Conservation (phyloP, 2,113 vertebrate species). For the Odocoileus hemionus region DNA sequence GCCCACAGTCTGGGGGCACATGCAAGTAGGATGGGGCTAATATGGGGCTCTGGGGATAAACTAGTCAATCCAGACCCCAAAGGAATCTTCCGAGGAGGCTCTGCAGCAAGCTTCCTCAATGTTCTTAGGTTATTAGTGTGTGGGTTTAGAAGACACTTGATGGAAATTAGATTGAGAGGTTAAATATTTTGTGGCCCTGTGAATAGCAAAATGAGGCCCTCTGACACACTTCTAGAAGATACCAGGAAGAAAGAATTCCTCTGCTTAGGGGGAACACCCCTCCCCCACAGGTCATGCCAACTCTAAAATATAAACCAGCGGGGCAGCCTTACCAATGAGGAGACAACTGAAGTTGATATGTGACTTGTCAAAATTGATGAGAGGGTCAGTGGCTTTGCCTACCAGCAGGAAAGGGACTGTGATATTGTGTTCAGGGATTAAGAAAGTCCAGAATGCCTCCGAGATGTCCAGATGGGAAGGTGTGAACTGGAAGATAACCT, state of each 20-base stretch:
- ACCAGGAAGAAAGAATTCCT: background rate
- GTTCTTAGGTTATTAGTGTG: background rate
- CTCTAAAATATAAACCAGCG: background rate
- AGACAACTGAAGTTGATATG: constrained; percentile 85
- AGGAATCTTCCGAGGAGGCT: background rate
- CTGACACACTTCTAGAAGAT: background rate
- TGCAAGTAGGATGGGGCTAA: background rate
- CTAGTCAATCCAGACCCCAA: background rate
- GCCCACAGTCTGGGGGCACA: background rate
- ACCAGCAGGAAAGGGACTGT: constrained; percentile 89
- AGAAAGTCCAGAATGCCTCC: constrained; percentile 91
- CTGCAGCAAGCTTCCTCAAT: background rate
- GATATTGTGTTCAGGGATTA: constrained; percentile 82
- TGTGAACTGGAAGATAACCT: constrained; percentile 89
- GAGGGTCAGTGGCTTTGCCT: constrained; percentile 84
- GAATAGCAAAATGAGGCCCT: background rate
- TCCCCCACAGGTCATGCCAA: background rate
- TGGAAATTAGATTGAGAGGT: background rate
- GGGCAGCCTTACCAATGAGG: constrained; percentile 82
- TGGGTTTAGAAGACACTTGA: background rate
- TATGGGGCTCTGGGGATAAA: background rate
- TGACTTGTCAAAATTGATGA: constrained; percentile 83
- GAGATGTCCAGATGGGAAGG: constrained; percentile 80
- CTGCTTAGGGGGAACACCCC: background rate
- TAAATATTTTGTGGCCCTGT: background rate